Evolutionary conservation across 2,113 vertebrate genomes (phyloP).

Genomic region (Vulpes lagopus): DNA sequence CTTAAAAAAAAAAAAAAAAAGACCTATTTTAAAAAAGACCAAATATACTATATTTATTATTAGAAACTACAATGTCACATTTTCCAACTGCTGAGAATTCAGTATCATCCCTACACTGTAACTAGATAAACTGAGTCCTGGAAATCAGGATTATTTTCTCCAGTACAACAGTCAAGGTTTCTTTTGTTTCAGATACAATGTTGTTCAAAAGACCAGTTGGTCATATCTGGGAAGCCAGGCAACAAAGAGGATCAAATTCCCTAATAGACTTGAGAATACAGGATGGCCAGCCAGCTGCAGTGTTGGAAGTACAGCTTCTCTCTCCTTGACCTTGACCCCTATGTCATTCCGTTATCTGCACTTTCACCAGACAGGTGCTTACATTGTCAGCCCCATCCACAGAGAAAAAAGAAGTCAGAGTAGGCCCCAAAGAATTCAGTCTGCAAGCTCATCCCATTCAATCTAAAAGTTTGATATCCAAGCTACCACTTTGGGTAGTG

Average conservation of each 20-base stretch:
- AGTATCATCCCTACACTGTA: neutral
- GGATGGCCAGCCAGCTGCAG: neutral
- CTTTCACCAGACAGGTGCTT: neutral
- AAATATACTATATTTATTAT: neutral
- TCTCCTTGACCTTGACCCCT: neutral
- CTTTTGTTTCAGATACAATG: neutral
- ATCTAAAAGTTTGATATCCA: slow-evolving; percentile 41
- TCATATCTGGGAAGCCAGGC: neutral
- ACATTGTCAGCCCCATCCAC: neutral
- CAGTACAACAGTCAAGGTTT: neutral
- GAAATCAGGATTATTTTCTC: slow-evolving; percentile 23
- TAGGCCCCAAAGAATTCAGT: neutral
- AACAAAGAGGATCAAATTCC: neutral
- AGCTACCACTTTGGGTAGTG: neutral
- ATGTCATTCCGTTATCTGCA: neutral
- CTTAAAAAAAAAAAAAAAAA: too few relatives aligned
- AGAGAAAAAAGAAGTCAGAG: neutral
- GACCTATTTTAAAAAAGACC: neutral
- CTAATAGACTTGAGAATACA: neutral
- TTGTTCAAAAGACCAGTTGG: neutral
- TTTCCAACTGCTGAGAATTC: neutral
- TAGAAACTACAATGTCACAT: neutral
- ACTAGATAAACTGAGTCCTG: neutral
- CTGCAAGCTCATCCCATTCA: neutral
- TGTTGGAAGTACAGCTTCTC: neutral